Base-by-base conservation (phyloP, 2,113 vertebrate genomes). In the Chlamydotis undulata region DNA sequence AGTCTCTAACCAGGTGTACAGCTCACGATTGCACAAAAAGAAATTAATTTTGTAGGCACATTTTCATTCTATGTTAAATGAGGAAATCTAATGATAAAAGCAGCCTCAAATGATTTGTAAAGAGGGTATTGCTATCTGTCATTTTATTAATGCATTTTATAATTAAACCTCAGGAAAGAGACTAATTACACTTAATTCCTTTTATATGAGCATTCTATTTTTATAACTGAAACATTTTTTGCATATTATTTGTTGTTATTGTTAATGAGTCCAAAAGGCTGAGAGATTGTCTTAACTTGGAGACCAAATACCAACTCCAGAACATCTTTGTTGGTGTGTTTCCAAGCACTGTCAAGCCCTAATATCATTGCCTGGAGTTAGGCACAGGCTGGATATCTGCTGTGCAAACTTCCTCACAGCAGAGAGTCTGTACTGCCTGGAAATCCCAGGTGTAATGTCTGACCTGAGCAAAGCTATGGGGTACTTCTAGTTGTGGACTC, bases 101-200 rank as follows among this genome's bases (percentile, higher is more conserved):
- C 50, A 80, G 50, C 78, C 87, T 90, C 78, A 79, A 84, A 91
- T 87, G 57, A 96, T 84, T 96, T 88, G 61, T 91, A 57, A 83
- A 80, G 59, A 82, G 93, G 96, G 53, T 78, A 96, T 50, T 65
- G 24, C 75, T 95, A 59, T 89, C 87, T 96, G 57, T 52, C 50
- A 90, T 83, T 93, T 93, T 89, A 93, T 91, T 95, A 95, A 95
- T 96, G 90, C 22, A 87, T 94, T 97, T 96, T 94, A 87, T 97
- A 97, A 97, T 97, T 96, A 96, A 94, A 91, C 28, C 71, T 95
- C 85, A 69, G 90, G 81, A 95, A 97, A 87, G 83, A 89, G 60
- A 93, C 85, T 92, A 96, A 96, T 96, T 87, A 85, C 56, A 52
- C 43, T 86, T 86, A 87, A 87, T 92, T 92, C 33, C 45, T 95